A percentile compares a stretch with the other conserved stretches of the same genome.
Conservation (phyloP, 2,797 vertebrate genomes). For the Schizothorax lantsangensis region DNA sequence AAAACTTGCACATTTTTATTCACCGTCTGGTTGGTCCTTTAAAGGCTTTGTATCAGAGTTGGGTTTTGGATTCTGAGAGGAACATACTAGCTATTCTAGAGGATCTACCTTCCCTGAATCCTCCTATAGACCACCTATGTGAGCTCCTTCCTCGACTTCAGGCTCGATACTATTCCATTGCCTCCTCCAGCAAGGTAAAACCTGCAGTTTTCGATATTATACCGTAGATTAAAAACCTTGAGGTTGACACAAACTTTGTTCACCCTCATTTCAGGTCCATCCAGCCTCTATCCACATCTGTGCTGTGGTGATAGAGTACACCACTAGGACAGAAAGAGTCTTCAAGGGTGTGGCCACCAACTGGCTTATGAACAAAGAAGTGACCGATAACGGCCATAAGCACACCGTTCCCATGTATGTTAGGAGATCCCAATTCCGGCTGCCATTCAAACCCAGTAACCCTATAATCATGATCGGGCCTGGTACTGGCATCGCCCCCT, state of each 20-base stretch:
- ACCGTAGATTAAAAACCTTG: background rate
- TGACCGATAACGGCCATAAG: constrained; percentile 70
- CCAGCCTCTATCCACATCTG: constrained; percentile 84
- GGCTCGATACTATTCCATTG: constrained; percentile 88
- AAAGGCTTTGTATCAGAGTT: constrained; percentile 83
- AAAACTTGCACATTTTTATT: background rate
- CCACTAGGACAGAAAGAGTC: constrained; percentile 79
- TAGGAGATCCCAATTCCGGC: constrained; percentile 86
- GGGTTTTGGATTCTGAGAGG: constrained; percentile 84
- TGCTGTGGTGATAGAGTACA: constrained; percentile 81
- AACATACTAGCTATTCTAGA: constrained; percentile 88
- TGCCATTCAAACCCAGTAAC: constrained; percentile 83
- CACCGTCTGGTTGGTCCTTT: background rate
- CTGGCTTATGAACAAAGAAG: constrained; percentile 82
- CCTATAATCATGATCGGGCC: constrained; percentile 86
- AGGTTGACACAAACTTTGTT: background rate
- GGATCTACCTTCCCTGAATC: constrained; percentile 81
- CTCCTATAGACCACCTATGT: constrained; percentile 85
- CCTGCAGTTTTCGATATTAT: background rate
- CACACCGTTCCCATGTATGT: constrained; percentile 84
- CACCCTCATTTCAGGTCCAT: constrained; percentile 73
- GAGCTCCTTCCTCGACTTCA: constrained; percentile 86
- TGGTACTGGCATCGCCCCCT: constrained; percentile 84
- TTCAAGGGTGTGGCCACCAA: constrained; percentile 87
- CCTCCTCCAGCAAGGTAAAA: constrained; percentile 86